These are phyloP conservation scores for Orcinus orca DNA, from an alignment of 2,113 vertebrate species.

Conservation along the genomic window DNA sequence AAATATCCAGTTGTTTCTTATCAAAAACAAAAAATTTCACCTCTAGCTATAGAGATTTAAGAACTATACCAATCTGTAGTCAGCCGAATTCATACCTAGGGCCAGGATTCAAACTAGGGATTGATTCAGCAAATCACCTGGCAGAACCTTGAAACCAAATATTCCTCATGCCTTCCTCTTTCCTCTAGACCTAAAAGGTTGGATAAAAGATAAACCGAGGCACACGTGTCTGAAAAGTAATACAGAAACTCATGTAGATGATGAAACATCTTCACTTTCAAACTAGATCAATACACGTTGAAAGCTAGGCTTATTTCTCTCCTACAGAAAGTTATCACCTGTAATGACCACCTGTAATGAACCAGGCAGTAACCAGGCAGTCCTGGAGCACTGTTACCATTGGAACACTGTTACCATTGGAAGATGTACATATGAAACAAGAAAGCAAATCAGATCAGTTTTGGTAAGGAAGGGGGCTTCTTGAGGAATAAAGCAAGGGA, in stretches of 20 bases:
- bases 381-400: background rate
- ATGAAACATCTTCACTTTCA: background rate
- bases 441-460: background rate
- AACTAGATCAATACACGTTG: background rate
- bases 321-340: background rate
- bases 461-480: background rate
- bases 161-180: background rate
- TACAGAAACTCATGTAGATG: background rate
- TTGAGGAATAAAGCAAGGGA: background rate
- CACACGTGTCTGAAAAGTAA: constrained; percentile 16
- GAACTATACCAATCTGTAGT: background rate
- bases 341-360: no score
- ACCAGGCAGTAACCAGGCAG: background rate
- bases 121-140: background rate
- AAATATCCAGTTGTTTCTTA: constrained; percentile 64
- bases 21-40: constrained; percentile 47
- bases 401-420: background rate
- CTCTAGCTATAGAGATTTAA: constrained; percentile 51
- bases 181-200: background rate
- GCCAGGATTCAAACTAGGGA: constrained; percentile 44
- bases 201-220: constrained; percentile 20
- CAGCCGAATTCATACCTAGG: background rate
- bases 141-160: background rate
- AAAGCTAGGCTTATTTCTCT: accelerated
- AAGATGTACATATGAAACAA: background rate